Percentiles rank a stretch among this genome's conserved stretches.
Conservation (phyloP, 1,140 invertebrate species). For the Calliopsis andreniformis region DNA sequence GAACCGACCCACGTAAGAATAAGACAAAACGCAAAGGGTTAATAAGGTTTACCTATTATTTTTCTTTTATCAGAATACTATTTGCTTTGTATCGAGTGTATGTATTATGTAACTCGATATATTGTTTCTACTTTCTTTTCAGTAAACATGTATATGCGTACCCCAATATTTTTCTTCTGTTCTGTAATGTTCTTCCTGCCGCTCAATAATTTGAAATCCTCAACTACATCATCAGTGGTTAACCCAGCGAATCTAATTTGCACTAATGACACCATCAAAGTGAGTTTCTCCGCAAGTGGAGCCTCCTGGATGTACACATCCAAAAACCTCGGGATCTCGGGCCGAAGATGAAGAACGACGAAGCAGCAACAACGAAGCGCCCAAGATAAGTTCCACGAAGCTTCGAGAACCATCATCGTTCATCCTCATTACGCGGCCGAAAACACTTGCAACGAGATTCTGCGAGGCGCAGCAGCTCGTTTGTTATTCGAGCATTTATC, state of each 20-base stretch:
- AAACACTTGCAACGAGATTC: background rate
- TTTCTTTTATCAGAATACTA: no score
- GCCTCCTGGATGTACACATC: background rate
- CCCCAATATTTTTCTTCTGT: no score
- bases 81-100: no score
- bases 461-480: background rate
- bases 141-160: no score
- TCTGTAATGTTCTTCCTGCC: background rate
- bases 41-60: no score
- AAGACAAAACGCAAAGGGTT: no score
- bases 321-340: background rate
- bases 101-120: no score
- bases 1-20: no score
- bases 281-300: slow-evolving; percentile 28
- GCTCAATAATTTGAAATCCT: background rate
- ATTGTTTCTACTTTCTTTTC: no score
- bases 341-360: background rate
- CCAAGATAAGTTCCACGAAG: slow-evolving; percentile 35
- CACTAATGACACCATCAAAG: slow-evolving; percentile 5
- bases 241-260: background rate
- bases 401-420: background rate
- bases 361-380: background rate
- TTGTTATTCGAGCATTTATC: background rate
- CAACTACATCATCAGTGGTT: background rate
- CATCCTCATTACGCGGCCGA: background rate